These are phyloP conservation scores for Sturmia bella DNA, from an alignment of 2,888 invertebrate genomes.

Conservation along the genomic window DNA sequence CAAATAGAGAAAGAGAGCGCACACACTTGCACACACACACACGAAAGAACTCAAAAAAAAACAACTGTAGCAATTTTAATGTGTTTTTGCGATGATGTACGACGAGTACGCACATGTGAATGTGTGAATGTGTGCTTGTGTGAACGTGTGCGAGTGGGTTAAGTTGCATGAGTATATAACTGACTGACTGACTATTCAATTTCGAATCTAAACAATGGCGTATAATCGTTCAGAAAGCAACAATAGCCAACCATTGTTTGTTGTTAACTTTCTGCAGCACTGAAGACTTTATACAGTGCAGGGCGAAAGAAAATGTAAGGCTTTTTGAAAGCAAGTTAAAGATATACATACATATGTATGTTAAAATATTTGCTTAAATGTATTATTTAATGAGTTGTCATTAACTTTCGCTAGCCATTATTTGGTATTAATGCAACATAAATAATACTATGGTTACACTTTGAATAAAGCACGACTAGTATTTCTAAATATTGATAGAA, in stretches of 20 bases:
- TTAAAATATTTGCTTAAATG: too few species aligned
- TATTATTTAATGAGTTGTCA: too few species aligned
- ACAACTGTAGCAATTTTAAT: slow-evolving; percentile 2
- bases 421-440: too few species aligned
- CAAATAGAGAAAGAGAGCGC: slow-evolving; percentile 26
- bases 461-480: too few species aligned
- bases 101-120: slow-evolving; percentile 23
- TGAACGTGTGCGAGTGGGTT: background rate
- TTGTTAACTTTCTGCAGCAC: slow-evolving; percentile 9
- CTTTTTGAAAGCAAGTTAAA: too few species aligned
- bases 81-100: too few species aligned
- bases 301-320: background rate
- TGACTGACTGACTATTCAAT: background rate
- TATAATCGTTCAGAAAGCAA: slow-evolving; percentile 48
- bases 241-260: slow-evolving; percentile 55
- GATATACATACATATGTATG: too few species aligned
- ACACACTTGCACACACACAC: background rate
- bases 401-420: too few species aligned
- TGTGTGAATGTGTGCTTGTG: background rate
- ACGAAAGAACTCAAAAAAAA: background rate
- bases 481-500: too few species aligned
- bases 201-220: slow-evolving; percentile 16
- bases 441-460: too few species aligned
- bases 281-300: slow-evolving; percentile 10
- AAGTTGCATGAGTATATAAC: background rate